These are phyloP conservation scores for Chiridota heheva DNA, from an alignment of 35 echinoderm and acorn worm genomes.

Conservation along the genomic window DNA sequence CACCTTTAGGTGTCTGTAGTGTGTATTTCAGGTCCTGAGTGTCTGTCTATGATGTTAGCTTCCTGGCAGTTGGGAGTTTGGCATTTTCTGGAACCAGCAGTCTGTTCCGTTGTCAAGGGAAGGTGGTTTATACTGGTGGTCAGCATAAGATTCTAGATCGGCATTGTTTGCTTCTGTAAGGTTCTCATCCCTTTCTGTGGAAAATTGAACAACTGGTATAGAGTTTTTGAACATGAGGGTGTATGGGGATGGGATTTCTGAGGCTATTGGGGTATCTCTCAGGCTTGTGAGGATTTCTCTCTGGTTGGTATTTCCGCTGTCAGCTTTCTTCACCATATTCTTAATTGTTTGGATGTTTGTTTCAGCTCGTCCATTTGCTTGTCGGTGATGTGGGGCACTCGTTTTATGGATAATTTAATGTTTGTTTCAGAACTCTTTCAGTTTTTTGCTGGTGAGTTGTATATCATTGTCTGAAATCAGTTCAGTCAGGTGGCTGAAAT, in stretches of 20 bases:
- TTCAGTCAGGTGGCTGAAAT: slow-evolving; percentile 9
- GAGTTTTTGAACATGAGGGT: slow-evolving; percentile 11
- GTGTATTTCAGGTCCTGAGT: slow-evolving; percentile 26
- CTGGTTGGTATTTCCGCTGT: neutral
- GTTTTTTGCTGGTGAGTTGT: slow-evolving; percentile 25
- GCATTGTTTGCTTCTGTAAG: neutral
- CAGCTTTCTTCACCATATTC: slow-evolving; percentile 43
- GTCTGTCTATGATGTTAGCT: neutral
- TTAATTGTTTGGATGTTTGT: slow-evolving; percentile 41
- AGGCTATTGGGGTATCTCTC: slow-evolving; percentile 22
- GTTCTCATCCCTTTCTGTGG: slow-evolving; percentile 14
- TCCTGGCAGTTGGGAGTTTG: neutral
- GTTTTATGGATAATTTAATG: slow-evolving; percentile 27
- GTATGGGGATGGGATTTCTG: slow-evolving; percentile 26
- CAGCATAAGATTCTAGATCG: neutral
- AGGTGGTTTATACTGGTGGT: neutral
- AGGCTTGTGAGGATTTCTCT: slow-evolving; percentile 7
- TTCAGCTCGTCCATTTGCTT: slow-evolving; percentile 35
- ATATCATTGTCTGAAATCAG: slow-evolving; percentile 39
- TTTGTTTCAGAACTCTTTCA: slow-evolving; percentile 31
- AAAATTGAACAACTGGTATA: slow-evolving; percentile 15
- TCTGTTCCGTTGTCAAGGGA: slow-evolving; percentile 10
- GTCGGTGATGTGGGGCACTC: slow-evolving; percentile 38
- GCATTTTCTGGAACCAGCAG: neutral
- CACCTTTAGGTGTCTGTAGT: neutral